Base-by-base conservation (phyloP, 1,140 invertebrate genomes). In the Phocides pigmalion region DNA sequence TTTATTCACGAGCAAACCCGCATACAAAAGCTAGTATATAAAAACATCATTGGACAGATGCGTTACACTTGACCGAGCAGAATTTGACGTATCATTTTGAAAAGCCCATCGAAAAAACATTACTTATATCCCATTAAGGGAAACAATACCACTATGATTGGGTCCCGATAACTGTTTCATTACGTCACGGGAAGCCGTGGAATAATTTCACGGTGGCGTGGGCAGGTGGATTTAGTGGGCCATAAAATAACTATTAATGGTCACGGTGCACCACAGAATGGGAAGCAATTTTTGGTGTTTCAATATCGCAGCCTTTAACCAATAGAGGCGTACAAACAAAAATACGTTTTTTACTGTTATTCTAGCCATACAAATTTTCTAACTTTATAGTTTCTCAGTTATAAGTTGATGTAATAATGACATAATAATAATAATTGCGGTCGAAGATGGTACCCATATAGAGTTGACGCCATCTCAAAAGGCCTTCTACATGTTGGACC, bases 191-290 rank as follows among this genome's bases (percentile, higher is more conserved):
- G 49, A 35, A 35, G 4, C 17, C 3, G 5, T 19, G 42, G 9
- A 54, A 54, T 54, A 54, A 54, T 54, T 54, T 39, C 51, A 39
- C 19, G 51, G 51, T 54, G 35, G n/a, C n/a, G n/a, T n/a, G 11
- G 42, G 42, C 56, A 59, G 56, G 56, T 59, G 25, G 11, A 19
- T 47, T 20, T 59, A 59, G 14, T 47, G 22, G 19, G 22, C 42
- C 56, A 59, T 59, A 32, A 59, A 59, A 32, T n/a, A 32, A 35
- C 12, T 46, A 28, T 35, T 59, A 46, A 56, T 56, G 25, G n/a
- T 32, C 35, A 28, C 3, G 11, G 17, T 46, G 16, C 16, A 46
- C 15, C 11, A 17, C 44, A 12, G 53, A 11, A 44, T 42, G 16
- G 39, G 14, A 16, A 17, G 8, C 15, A 9, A 2, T n/a, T 42